phyloP scores from a whole-genome alignment of 2,113 vertebrate genomes.

The Prolemur simus region DNA sequence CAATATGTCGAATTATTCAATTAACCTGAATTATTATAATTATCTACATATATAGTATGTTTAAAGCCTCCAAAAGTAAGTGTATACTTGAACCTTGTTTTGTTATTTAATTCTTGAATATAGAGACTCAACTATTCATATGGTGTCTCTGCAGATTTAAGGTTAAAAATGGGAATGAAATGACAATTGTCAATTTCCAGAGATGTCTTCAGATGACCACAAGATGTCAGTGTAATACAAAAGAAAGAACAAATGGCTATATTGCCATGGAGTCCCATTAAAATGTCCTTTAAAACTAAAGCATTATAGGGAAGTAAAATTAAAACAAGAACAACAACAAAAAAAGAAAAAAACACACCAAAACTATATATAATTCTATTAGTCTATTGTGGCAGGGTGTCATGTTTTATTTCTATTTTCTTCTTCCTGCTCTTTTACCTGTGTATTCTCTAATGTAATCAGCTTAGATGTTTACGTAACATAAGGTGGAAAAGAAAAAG shows the following conservation, averaged over 20 bases:
- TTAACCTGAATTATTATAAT: neutral
- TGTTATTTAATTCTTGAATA: neutral
- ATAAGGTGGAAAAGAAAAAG: neutral
- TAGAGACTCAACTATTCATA: neutral
- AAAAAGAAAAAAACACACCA: neutral
- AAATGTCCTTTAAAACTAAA: neutral
- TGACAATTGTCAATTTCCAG: neutral
- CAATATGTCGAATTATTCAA: neutral
- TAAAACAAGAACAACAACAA: neutral
- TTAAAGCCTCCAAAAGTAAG: neutral
- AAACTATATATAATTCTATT: neutral
- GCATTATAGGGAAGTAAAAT: neutral
- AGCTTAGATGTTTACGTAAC: neutral
- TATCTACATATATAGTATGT: neutral
- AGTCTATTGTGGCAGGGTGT: neutral
- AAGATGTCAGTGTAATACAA: conserved; percentile 41
- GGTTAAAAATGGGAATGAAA: neutral
- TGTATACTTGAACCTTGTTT: neutral
- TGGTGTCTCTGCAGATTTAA: neutral
- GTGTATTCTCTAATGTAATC: neutral
- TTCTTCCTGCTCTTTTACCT: neutral
- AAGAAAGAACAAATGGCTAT: neutral
- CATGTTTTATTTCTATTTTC: neutral
- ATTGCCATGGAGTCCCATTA: neutral
- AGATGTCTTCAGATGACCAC: conserved; percentile 8